phyloP scores from a whole-genome alignment of 2,113 vertebrate species.

The Cyprinodon tularosa region DNA sequence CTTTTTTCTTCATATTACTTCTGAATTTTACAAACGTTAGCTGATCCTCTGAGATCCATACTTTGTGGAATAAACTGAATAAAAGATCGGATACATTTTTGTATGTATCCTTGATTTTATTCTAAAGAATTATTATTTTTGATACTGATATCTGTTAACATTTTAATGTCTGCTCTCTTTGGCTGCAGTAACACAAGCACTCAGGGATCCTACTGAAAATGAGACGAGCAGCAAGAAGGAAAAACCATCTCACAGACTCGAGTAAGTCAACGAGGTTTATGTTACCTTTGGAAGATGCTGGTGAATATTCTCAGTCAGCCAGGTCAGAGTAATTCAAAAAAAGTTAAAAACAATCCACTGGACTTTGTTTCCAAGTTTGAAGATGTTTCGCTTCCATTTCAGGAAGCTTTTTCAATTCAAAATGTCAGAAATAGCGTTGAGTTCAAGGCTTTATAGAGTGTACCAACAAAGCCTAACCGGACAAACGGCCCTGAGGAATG shows the following conservation, averaged over 20 bases:
- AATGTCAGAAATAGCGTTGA: no score
- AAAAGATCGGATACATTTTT: neutral
- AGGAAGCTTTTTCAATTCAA: no score
- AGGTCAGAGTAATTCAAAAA: no score
- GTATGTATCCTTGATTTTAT: no score
- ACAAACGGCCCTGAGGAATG: no score
- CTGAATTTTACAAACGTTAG: neutral
- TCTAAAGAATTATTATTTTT: neutral
- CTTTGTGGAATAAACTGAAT: neutral
- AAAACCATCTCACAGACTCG: conserved; percentile 80
- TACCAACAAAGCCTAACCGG: no score
- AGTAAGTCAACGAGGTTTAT: conserved; percentile 77
- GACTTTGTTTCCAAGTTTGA: no score
- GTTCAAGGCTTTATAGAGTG: no score
- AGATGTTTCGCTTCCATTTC: no score
- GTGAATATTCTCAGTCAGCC: no score
- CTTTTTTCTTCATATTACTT: neutral
- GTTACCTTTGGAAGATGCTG: neutral
- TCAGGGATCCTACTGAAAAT: conserved; percentile 79
- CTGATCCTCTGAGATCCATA: neutral
- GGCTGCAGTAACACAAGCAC: conserved; percentile 86
- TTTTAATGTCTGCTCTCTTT: conserved; percentile 4
- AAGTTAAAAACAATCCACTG: no score
- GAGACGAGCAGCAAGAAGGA: conserved; percentile 66
- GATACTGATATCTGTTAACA: neutral